phyloP scores from a whole-genome alignment of 1,140 invertebrate genomes.

The Nephila pilipes region DNA sequence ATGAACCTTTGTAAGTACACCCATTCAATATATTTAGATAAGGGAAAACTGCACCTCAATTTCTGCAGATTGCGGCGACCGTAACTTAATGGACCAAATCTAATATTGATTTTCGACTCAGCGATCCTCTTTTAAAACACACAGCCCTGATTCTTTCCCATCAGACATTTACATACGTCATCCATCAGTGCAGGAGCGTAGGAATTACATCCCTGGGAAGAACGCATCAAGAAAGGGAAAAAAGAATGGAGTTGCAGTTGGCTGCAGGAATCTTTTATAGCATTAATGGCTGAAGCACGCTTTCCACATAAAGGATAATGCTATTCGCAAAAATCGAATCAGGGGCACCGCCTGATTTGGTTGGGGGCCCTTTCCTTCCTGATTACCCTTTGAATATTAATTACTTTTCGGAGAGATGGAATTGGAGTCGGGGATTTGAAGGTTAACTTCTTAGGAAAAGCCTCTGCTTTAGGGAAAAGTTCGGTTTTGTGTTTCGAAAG shows the following conservation, averaged over 20 bases:
- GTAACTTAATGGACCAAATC: constrained; percentile 33
- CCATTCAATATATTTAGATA: constrained; percentile 1
- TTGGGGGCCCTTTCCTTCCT: neutral
- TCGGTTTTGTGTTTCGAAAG: too few species aligned
- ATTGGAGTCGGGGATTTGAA: neutral
- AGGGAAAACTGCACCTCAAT: neutral
- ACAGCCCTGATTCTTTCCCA: neutral
- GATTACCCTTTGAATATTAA: constrained; percentile 39
- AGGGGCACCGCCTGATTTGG: neutral
- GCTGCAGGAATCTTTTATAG: neutral
- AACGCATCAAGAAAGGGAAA: neutral
- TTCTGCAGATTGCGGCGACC: neutral
- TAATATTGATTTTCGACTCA: constrained; percentile 40
- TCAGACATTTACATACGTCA: constrained; percentile 22
- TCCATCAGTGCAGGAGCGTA: neutral
- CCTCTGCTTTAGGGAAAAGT: too few species aligned
- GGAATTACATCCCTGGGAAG: neutral
- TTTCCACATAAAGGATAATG: neutral
- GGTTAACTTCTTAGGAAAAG: too few species aligned
- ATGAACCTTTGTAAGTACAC: neutral
- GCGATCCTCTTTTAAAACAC: neutral
- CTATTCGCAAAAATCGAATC: constrained; percentile 5
- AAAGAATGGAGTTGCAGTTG: neutral
- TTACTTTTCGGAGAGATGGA: neutral
- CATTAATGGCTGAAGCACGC: neutral